phyloP scores from a whole-genome alignment of 2,888 invertebrate species.

The Patella pellucida region DNA sequence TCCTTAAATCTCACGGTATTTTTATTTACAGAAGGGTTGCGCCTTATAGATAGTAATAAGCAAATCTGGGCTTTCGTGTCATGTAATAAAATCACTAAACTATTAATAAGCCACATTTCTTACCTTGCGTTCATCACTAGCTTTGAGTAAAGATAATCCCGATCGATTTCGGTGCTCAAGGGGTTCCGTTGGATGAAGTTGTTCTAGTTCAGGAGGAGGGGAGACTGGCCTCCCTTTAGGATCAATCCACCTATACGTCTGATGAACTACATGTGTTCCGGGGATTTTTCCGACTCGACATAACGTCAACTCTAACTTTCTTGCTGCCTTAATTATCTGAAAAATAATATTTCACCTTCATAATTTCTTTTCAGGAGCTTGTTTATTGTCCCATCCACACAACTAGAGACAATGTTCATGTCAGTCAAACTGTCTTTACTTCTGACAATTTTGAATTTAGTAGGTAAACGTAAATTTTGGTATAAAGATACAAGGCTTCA shows the following conservation, averaged over 20 bases:
- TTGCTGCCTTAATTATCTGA: constrained; percentile 62
- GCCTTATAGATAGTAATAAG: too few relatives aligned
- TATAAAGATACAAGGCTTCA: too few relatives aligned
- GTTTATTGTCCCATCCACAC: too few relatives aligned
- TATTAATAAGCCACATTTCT: neutral
- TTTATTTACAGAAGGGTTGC: too few relatives aligned
- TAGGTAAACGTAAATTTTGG: too few relatives aligned
- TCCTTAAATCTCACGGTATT: too few relatives aligned
- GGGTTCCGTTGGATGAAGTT: constrained; percentile 30
- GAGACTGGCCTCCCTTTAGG: constrained; percentile 87
- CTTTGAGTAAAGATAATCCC: constrained; percentile 59
- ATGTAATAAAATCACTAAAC: too few relatives aligned
- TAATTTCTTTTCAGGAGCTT: too few relatives aligned
- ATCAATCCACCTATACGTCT: constrained; percentile 96
- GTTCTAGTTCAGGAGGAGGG: constrained; percentile 80
- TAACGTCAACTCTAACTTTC: constrained; percentile 56
- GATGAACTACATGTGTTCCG: constrained; percentile 75
- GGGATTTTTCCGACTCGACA: constrained; percentile 66
- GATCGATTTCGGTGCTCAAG: constrained; percentile 50
- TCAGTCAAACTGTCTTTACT: too few relatives aligned
- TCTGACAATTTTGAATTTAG: too few relatives aligned
- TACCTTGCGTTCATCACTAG: constrained; percentile 66
- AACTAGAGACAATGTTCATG: too few relatives aligned
- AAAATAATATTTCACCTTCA: constrained; percentile 9
- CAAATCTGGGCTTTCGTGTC: too few relatives aligned